Evolutionary conservation across 2,888 invertebrate genomes (phyloP), one percentile per base, ranked within the genome.

Genomic region (Apamea epomidion): DNA sequence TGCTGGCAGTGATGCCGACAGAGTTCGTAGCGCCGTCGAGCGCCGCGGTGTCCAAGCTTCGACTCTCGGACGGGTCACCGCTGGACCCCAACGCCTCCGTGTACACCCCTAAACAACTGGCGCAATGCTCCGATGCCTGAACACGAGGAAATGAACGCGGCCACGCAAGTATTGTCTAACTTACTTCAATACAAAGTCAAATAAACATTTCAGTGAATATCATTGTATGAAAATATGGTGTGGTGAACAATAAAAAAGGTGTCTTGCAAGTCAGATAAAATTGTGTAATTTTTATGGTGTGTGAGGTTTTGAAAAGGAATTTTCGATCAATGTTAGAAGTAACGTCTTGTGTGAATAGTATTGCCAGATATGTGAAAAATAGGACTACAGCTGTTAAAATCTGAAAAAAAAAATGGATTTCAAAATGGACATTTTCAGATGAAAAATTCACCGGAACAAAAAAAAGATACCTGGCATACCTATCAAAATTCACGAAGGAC

Each of bases 1-100:
- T 99, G 94, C 97, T 99, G 95, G 99, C 99, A 48, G 98, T 99
- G 86, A 98, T 99, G 98, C 98, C 99, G 74, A 97, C 98, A 87
- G 98, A 98, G 86, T 93, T 91, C 86, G 91, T 94, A 74, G 83
- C 93, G 37, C 91, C 93, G 0, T 87, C 86, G 18, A 85, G 91
- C 62, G 87, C 87, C 29, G 78, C 89, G 8, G 92, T 93, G 76
- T 94, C 95, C 75, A 94, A 94, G 86, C 91, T 95, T 76, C 94
- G 95, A 1, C 92, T 94, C 18, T 89, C 94, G 2, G 95, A 94
- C 82, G 93, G 92, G 3, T 94, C 95, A 3, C 95, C 95, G 69
- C 97, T 99, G 84, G 99, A 99, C 97, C 99, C 99, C 80, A 99
- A 99, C 97, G 99, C 99, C 87, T 98, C 98, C 87, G 98, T 98